Evolutionary conservation across 2,888 invertebrate species (phyloP).

Genomic region (Cantharis rufa): DNA sequence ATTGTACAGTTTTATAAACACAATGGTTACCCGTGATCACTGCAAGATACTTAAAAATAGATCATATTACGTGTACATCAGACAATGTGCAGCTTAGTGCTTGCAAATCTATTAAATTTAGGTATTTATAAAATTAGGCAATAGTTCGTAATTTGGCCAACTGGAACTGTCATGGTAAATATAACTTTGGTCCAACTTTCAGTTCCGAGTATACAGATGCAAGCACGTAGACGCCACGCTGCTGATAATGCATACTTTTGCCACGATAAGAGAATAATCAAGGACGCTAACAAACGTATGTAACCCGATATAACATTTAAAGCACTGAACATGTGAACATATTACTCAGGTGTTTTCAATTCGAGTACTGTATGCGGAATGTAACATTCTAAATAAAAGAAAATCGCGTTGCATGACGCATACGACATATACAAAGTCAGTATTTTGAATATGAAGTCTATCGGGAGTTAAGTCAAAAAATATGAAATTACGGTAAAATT

Average conservation of each 20-base stretch:
- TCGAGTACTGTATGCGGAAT: neutral
- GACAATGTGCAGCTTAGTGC: slow-evolving; percentile 28
- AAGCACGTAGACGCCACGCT: neutral
- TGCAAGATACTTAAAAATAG: slow-evolving; percentile 38
- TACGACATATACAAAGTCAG: too few species aligned
- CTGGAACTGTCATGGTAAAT: neutral
- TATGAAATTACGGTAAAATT: neutral
- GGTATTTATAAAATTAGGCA: slow-evolving; percentile 12
- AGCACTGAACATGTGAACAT: neutral
- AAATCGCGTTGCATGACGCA: too few species aligned
- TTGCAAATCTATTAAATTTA: slow-evolving; percentile 20
- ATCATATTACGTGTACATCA: slow-evolving; percentile 34
- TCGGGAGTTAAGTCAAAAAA: neutral
- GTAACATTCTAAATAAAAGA: neutral
- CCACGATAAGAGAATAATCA: neutral
- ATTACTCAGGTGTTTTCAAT: neutral
- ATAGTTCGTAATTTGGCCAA: neutral
- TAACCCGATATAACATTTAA: neutral
- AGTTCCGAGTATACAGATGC: neutral
- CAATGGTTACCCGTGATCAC: slow-evolving; percentile 36
- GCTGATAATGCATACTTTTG: neutral
- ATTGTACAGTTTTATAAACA: slow-evolving; percentile 37
- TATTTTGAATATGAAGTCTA: too few species aligned
- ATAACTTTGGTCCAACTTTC: neutral
- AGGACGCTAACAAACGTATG: neutral